Percentiles rank a stretch among this genome's conserved stretches.
phyloP scores from a whole-genome alignment of 2,888 invertebrate genomes.

The Drosophila bunnanda region DNA sequence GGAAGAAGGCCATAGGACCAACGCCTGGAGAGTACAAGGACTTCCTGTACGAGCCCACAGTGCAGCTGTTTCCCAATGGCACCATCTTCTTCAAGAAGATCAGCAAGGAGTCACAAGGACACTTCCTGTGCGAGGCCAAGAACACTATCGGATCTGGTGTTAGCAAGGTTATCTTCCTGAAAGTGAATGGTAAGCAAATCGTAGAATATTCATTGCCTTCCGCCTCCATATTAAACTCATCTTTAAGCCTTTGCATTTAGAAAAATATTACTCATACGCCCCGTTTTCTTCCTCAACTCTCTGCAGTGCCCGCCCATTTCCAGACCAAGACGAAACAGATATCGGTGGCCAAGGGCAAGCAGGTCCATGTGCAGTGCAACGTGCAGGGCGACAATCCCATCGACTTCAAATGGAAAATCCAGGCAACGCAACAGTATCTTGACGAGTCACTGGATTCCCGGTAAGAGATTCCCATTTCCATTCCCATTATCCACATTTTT shows the following conservation, averaged over 20 bases:
- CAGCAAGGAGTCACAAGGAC: conserved; percentile 94
- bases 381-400: conserved; percentile 95
- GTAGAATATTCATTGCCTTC: neutral
- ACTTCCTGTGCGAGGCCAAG: conserved; percentile 96
- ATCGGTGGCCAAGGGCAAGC: conserved; percentile 92
- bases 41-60: conserved; percentile 91
- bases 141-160: conserved; percentile 96
- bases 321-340: conserved; percentile 92
- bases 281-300: neutral
- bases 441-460: conserved; percentile 90
- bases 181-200: conserved; percentile 91
- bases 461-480: conserved; percentile 76
- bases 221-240: neutral
- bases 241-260: neutral
- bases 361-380: conserved; percentile 93
- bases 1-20: conserved; percentile 94
- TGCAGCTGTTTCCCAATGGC: conserved; percentile 92
- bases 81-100: conserved; percentile 93
- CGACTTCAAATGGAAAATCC: conserved; percentile 92
- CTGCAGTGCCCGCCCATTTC: conserved; percentile 91
- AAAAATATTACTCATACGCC: neutral
- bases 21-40: conserved; percentile 93
- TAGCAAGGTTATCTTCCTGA: conserved; percentile 95
- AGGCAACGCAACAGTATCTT: conserved; percentile 89
- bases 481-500: neutral